These are phyloP conservation scores for Drosophila koepferae DNA, from an alignment of 2,888 invertebrate species.

Conservation along the genomic window DNA sequence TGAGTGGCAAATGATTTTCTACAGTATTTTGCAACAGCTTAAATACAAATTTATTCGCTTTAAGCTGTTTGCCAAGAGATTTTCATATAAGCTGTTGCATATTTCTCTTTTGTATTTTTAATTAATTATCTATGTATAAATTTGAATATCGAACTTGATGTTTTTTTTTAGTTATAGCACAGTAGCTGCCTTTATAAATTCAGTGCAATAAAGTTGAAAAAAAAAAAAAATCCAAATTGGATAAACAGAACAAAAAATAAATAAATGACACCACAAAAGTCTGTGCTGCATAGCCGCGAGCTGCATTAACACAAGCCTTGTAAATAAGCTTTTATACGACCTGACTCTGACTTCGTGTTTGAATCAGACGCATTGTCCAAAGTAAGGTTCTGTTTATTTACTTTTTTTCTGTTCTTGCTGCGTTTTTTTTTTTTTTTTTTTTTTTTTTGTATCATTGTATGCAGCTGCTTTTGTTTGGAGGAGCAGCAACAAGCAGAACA, in stretches of 20 bases:
- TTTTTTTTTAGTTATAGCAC: not conserved
- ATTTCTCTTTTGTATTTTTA: too few relatives aligned
- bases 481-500: constrained; percentile 45
- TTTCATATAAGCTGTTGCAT: too few relatives aligned
- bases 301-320: constrained; percentile 75
- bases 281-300: constrained; percentile 73
- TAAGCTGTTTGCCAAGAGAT: not conserved
- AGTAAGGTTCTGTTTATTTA: constrained; percentile 35
- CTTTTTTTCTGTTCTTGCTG: too few relatives aligned
- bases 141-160: not conserved
- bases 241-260: not conserved
- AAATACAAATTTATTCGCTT: not conserved
- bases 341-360: constrained; percentile 48
- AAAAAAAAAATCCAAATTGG: not conserved
- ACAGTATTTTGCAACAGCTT: constrained; percentile 2
- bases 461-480: constrained; percentile 67
- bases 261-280: constrained; percentile 57
- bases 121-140: not conserved
- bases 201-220: constrained; percentile 14
- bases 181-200: constrained; percentile 29
- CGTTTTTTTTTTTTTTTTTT: too few relatives aligned
- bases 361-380: constrained; percentile 64
- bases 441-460: constrained; percentile 58
- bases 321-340: constrained; percentile 74
- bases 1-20: constrained; percentile 3